Base-by-base conservation (phyloP, 2,113 vertebrate genomes). In the Fulica atra region DNA sequence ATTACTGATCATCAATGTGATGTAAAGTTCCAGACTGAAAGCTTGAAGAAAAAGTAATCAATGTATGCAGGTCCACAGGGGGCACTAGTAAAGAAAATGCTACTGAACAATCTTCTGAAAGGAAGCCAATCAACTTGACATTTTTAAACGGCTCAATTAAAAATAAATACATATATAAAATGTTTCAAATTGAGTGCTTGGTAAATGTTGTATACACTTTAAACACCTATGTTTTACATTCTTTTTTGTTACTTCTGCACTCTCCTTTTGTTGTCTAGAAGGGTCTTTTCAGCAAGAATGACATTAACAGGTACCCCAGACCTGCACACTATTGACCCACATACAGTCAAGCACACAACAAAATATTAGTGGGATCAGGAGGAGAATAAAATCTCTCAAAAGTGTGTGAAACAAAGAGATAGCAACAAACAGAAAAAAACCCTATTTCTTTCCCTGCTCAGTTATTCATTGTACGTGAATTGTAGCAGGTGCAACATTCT, bases 11-110 rank as follows among this genome's bases (percentile, higher is more conserved):
- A 91, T 86, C 57, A 79, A 12, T 59, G 53, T 29, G 44, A 86
- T 65, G 72, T 87, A 76, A 91, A 87, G 57, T 82, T 92, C 28
- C 81, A 72, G 65, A 50, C 23, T 46, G 57, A 84, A 81, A 81
- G 83, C 61, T 81, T 69, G 65, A 89, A 93, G 53, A 74, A 95
- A 79, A 86, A 79, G 54, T 72, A 69, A 81, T 68, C 88, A 40
- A 21, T 4, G 3, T 13, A 56, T 13, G 48, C 44, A 57, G 42
- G 72, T 88, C 80, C 44, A 88, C 68, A 73, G 69, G 56, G 51
- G 64, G 46, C 53, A 95, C 74, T 33, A 65, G 59, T 35, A 89
- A 80, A 88, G 85, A 94, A 93, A 95, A 92, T 24, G 35, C 51
- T 42, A 85, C 60, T 9, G 3, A 82, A 74, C 20, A 36, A 53